These are phyloP conservation scores for Hydropsyche tenuis DNA, from an alignment of 1,140 invertebrate genomes.

Conservation along the genomic window DNA sequence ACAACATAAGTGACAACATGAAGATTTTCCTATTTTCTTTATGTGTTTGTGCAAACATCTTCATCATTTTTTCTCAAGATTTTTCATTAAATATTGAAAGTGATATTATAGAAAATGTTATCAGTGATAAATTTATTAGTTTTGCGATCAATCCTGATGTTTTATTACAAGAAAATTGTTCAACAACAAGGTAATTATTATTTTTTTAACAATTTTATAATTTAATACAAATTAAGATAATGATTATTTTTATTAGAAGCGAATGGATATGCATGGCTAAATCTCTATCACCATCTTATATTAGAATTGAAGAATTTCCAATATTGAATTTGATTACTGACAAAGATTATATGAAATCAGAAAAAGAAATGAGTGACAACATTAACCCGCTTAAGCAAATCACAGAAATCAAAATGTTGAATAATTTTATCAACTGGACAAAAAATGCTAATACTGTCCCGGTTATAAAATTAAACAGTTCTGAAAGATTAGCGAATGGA, in stretches of 20 bases:
- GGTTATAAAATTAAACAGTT: slow-evolving; percentile 60
- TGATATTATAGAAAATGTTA: slow-evolving; percentile 61
- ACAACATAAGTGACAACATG: too few species aligned
- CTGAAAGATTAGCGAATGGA: slow-evolving; percentile 52
- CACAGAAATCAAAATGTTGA: slow-evolving; percentile 54
- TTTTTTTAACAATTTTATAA: neutral
- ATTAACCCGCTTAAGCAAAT: neutral
- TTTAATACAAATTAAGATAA: slow-evolving; percentile 10
- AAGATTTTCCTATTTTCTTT: too few species aligned
- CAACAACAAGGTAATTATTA: slow-evolving; percentile 58
- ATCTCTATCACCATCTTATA: slow-evolving; percentile 66
- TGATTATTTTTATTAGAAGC: slow-evolving; percentile 55
- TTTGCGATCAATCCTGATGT: slow-evolving; percentile 67
- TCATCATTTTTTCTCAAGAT: slow-evolving; percentile 35
- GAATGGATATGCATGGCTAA: slow-evolving; percentile 64
- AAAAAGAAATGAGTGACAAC: neutral
- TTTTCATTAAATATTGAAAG: slow-evolving; percentile 53
- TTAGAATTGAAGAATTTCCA: slow-evolving; percentile 66
- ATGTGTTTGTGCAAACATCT: too few species aligned
- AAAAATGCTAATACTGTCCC: slow-evolving; percentile 59
- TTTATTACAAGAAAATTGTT: slow-evolving; percentile 52
- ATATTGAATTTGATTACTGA: slow-evolving; percentile 55
- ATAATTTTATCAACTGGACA: slow-evolving; percentile 60
- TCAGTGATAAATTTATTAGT: slow-evolving; percentile 69
- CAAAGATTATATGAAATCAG: neutral